phyloP scores from a whole-genome alignment of 1,140 invertebrate genomes.

The Metaphire vulgaris region DNA sequence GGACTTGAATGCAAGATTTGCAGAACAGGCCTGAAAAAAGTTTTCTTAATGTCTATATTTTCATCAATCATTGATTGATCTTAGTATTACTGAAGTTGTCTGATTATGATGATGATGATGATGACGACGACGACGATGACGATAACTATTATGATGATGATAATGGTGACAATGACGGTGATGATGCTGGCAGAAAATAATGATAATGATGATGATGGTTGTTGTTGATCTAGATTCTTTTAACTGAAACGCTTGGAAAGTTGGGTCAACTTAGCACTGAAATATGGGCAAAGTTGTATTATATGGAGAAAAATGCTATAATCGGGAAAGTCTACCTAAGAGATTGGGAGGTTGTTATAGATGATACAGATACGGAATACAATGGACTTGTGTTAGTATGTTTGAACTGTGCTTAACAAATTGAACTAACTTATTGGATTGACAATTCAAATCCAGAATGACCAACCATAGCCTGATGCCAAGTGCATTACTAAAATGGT shows the following conservation, averaged over 20 bases:
- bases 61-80: background rate
- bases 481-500: too few species aligned
- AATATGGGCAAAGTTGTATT: conserved; percentile 28
- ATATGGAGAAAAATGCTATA: conserved; percentile 28
- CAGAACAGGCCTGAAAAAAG: too few species aligned
- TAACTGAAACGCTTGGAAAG: conserved; percentile 17
- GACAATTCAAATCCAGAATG: background rate
- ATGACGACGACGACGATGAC: conserved; percentile 1
- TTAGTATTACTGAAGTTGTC: background rate
- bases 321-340: conserved; percentile 26
- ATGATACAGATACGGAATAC: conserved; percentile 10
- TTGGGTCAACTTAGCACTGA: background rate
- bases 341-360: conserved; percentile 21
- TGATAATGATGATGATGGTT: too few species aligned
- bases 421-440: background rate
- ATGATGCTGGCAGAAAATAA: background rate
- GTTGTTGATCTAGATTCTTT: conserved; percentile 3
- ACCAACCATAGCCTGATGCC: background rate
- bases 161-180: background rate
- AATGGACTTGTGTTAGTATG: conserved; percentile 26
- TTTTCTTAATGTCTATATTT: too few species aligned
- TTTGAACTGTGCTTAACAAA: background rate
- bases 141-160: background rate
- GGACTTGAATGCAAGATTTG: too few species aligned
- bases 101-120: too few species aligned